These are phyloP conservation scores for Grammomys surdaster DNA, from an alignment of 2,113 vertebrate genomes.

Conservation along the genomic window DNA sequence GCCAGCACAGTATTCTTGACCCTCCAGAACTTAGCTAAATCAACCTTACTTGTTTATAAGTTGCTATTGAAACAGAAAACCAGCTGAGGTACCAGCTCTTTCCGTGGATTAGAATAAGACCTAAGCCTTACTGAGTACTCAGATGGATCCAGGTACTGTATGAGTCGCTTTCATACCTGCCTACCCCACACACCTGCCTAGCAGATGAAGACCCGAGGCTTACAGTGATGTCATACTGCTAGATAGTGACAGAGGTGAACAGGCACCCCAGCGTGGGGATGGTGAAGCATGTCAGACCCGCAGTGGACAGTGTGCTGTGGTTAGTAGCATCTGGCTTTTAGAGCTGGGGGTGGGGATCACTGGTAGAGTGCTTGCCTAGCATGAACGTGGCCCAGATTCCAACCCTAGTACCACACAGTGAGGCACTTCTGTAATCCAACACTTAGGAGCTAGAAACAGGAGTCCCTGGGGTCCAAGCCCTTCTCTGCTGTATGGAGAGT, in stretches of 20 bases:
- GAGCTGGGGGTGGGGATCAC: not conserved
- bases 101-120: not conserved
- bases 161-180: not conserved
- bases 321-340: not conserved
- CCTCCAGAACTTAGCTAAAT: not conserved
- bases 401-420: not conserved
- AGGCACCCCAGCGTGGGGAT: not conserved
- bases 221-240: not conserved
- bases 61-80: not conserved
- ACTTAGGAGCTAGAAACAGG: not conserved
- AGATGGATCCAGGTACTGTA: not conserved
- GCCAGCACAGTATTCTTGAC: not conserved
- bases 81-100: not conserved
- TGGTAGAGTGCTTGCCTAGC: not conserved
- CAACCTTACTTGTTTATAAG: not conserved
- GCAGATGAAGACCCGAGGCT: not conserved
- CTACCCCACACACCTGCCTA: not conserved
- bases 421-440: not conserved
- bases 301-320: not conserved
- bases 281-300: not conserved
- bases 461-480: too few species aligned
- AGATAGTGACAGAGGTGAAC: not conserved
- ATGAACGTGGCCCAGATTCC: not conserved
- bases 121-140: not conserved
- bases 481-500: not conserved